Percentiles rank a stretch among this genome's conserved stretches.
Evolutionary conservation across 2,888 invertebrate genomes (phyloP).

Genomic region (Rhamphomyia laevipes): DNA sequence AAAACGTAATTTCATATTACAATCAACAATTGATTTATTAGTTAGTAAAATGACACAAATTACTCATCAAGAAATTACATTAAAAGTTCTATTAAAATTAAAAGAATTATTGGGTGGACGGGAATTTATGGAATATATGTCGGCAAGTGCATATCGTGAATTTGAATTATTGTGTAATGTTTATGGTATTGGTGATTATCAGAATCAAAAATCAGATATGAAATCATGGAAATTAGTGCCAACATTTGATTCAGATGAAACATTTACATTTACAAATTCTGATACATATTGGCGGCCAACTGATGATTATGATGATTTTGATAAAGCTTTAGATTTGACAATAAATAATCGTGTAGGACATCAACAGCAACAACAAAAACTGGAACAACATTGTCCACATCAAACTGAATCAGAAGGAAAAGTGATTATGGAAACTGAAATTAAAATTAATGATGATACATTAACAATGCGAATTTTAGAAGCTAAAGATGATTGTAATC

Average conservation of each 20-base stretch:
- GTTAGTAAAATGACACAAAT: slow-evolving; percentile 47
- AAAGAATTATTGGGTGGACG: slow-evolving; percentile 53
- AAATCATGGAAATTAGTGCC: slow-evolving; percentile 13
- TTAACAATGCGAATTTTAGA: slow-evolving; percentile 77
- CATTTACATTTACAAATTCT: neutral
- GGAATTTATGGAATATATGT: slow-evolving; percentile 49
- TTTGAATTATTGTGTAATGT: slow-evolving; percentile 50
- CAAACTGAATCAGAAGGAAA: slow-evolving; percentile 40
- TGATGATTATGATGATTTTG: slow-evolving; percentile 16
- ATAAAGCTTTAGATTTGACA: neutral
- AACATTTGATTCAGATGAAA: slow-evolving; percentile 13
- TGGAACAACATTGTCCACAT: slow-evolving; percentile 31
- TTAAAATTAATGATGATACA: slow-evolving; percentile 67
- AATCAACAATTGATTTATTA: slow-evolving; percentile 42
- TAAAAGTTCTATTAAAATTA: slow-evolving; percentile 58
- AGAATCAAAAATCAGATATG: slow-evolving; percentile 11
- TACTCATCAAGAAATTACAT: slow-evolving; percentile 52
- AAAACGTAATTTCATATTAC: slow-evolving; percentile 40
- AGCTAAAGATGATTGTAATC: slow-evolving; percentile 27
- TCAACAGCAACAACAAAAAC: slow-evolving; percentile 15
- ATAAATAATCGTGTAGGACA: neutral
- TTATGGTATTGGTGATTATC: slow-evolving; percentile 35
- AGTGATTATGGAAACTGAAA: slow-evolving; percentile 72
- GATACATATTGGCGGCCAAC: slow-evolving; percentile 19
- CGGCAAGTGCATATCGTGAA: slow-evolving; percentile 41